phyloP scores from a whole-genome alignment of 2,888 invertebrate species.

The Eristalinus sepulchralis region DNA sequence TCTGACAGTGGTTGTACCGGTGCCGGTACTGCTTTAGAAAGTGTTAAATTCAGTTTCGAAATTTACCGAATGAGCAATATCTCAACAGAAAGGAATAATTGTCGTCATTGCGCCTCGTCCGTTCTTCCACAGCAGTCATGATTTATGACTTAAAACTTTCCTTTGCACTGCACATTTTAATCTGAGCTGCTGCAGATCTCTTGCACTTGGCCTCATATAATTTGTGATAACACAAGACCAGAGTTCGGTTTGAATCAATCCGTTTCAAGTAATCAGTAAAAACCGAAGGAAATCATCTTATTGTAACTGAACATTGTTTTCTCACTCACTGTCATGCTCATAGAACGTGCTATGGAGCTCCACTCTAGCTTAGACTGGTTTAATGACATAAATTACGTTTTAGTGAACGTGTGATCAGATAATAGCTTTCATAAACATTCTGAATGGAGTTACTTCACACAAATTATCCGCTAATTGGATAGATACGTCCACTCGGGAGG shows the following conservation, averaged over 20 bases:
- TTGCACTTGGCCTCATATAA: background rate
- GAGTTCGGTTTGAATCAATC: background rate
- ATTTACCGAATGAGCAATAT: too few species aligned
- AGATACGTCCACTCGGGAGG: background rate
- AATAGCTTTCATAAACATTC: background rate
- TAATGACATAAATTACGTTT: background rate
- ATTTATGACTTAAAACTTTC: background rate
- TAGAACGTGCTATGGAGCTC: background rate
- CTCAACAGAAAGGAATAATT: too few species aligned
- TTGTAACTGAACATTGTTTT: background rate
- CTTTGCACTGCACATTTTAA: background rate
- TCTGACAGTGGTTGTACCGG: too few species aligned
- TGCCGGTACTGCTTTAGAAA: too few species aligned
- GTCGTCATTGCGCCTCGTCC: too few species aligned
- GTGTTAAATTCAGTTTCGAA: too few species aligned
- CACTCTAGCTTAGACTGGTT: background rate
- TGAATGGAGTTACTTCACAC: background rate
- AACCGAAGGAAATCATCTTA: background rate
- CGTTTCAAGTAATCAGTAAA: background rate
- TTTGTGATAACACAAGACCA: background rate
- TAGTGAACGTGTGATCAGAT: background rate
- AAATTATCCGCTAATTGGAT: conserved; percentile 7
- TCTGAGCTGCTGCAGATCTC: background rate
- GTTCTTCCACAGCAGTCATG: background rate
- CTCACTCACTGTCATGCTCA: background rate